Percentiles rank a stretch among this genome's conserved stretches.
Conservation (phyloP, 2,797 vertebrate species). For the Helostoma temminkii region DNA sequence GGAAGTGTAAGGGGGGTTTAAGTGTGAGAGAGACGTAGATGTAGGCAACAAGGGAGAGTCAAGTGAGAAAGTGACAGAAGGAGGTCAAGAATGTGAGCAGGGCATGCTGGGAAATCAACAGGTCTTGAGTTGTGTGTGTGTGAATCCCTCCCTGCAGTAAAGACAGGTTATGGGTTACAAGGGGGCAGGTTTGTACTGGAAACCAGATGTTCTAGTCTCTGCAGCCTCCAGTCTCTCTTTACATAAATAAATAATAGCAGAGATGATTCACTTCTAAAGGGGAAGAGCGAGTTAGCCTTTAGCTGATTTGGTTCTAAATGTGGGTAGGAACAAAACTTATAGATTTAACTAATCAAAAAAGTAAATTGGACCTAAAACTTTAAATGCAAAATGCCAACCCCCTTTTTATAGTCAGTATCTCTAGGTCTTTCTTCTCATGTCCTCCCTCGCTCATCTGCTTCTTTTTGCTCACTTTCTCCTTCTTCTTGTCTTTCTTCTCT, state of each 20-base stretch:
- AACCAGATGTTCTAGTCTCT: constrained; percentile 78
- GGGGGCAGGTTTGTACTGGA: constrained; percentile 75
- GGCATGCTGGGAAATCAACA: constrained; percentile 81
- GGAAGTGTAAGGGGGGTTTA: constrained; percentile 12
- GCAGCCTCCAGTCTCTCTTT: constrained; percentile 54
- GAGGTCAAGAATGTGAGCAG: constrained; percentile 82
- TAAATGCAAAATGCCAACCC: background rate
- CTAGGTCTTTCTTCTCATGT: constrained; percentile 13
- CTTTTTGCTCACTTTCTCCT: constrained; percentile 36
- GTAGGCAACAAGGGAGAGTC: constrained; percentile 58
- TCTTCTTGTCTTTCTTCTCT: constrained; percentile 36
- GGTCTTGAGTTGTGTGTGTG: constrained; percentile 69
- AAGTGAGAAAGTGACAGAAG: constrained; percentile 79
- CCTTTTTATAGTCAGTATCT: constrained; percentile 18
- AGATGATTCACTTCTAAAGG: constrained; percentile 24
- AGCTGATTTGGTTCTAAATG: constrained; percentile 14
- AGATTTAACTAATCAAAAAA: background rate
- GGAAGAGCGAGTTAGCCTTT: constrained; percentile 34
- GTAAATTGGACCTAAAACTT: constrained; percentile 6
- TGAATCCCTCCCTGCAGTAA: constrained; percentile 64
- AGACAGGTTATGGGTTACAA: constrained; percentile 72
- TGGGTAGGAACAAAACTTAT: background rate
- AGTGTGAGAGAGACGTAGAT: constrained; percentile 42
- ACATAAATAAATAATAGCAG: constrained; percentile 53
- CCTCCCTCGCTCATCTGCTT: constrained; percentile 37